A percentile compares a stretch with the other conserved stretches of the same genome.
phyloP scores from a whole-genome alignment of 2,797 vertebrate genomes.

The Hoplostethus mediterraneus region DNA sequence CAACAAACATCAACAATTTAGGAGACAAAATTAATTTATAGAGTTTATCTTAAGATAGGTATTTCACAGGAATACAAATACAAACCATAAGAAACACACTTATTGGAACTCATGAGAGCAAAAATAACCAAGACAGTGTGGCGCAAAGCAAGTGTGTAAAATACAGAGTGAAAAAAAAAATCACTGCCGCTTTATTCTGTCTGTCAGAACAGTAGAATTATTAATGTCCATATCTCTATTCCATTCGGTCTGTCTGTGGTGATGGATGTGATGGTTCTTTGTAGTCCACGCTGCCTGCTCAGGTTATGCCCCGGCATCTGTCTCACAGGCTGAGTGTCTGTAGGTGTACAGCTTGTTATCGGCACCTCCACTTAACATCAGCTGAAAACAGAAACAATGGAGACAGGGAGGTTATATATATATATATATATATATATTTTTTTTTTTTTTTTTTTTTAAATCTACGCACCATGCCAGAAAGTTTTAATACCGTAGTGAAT shows the following conservation, averaged over 20 bases:
- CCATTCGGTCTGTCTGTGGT: conserved; percentile 4
- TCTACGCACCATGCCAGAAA: no score
- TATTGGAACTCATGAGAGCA: conserved; percentile 12
- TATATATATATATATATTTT: no score
- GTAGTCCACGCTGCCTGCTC: background rate
- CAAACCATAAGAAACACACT: conserved; percentile 38
- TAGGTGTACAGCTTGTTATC: conserved; percentile 98
- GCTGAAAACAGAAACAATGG: conserved; percentile 70
- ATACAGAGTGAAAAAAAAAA: conserved; percentile 11
- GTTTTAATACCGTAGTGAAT: no score
- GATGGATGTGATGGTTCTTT: conserved; percentile 1
- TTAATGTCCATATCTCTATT: background rate
- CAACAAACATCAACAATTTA: conserved; percentile 18
- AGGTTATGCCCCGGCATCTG: conserved; percentile 89
- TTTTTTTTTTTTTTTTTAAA: background rate
- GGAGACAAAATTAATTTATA: conserved; percentile 65
- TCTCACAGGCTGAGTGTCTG: conserved; percentile 87
- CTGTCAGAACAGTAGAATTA: conserved; percentile 8
- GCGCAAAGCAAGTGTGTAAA: conserved; percentile 9
- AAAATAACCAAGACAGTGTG: conserved; percentile 28
- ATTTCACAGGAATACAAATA: conserved; percentile 42
- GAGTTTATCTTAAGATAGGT: conserved; percentile 22
- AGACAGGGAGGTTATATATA: conserved; percentile 6
- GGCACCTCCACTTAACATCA: conserved; percentile 96
- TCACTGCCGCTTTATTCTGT: conserved; percentile 2